Evolutionary conservation across 2,888 invertebrate genomes (phyloP), one percentile per base, ranked within the genome.

Genomic region (Taphrorychus bicolor): DNA sequence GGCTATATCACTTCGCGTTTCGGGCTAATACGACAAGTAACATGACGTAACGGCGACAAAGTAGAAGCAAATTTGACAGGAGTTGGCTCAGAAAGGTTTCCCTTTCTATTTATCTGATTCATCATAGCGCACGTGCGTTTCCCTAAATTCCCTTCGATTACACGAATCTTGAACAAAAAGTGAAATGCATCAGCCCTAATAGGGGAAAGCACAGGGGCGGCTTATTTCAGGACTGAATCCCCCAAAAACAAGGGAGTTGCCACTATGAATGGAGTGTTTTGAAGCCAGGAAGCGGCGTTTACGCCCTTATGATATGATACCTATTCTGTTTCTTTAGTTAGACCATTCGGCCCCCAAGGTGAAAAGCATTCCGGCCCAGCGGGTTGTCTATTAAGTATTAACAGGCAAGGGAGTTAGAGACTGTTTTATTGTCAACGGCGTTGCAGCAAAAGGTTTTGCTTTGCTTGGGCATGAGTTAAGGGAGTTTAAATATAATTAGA

Each of bases 1-100:
- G 64, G 42, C 64, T 64, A 48, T 52, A 69, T 69, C 69, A 53
- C 45, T 69, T 59, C 69, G 59, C 60, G 64, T 59, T 69, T 64
- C 17, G 45, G 22, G 45, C 59, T 69, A 69, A 69, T 69, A 42
- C 69, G 69, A 69, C 69, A 69, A 69, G 60, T 64, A 41, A 69
- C 69, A 69, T 69, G 69, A 69, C 69, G 59, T 59, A 69, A 69
- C 57, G 41, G 59, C 69, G 52, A 69, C 64, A 64, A 69, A 69
- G 60, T 60, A 64, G 63, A 23, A 59, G 59, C 60, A 66, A 66
- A 66, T 66, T 66, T 51, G 22, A 51, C 21, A 3, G 51, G 5
- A 11, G 11, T n/a, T 32, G n/a, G n/a, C n/a, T n/a, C n/a, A n/a
- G n/a, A n/a, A 32, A 3, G 11, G 32, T 11, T 32, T 32, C 32